These are phyloP conservation scores for Paralvinella palmiformis DNA, from an alignment of 1,140 invertebrate genomes.

Conservation along the genomic window DNA sequence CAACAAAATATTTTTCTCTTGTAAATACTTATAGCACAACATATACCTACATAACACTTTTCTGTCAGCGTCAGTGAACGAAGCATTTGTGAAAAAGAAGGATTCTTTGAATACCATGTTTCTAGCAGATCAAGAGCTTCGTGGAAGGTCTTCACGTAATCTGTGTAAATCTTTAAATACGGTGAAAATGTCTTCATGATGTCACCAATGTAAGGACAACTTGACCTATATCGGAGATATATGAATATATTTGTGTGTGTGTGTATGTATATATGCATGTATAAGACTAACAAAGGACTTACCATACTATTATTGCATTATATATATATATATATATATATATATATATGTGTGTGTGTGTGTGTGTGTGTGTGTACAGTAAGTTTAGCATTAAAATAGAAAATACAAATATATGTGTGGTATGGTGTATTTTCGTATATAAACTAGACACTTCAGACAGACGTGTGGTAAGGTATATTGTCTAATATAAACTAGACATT, in stretches of 20 bases:
- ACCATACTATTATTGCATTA: no score
- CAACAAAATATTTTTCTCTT: background rate
- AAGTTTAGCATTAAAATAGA: no score
- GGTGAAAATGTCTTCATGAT: conserved; percentile 61
- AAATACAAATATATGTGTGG: no score
- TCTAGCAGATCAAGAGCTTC: conserved; percentile 57
- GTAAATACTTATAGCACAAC: background rate
- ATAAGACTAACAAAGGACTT: background rate
- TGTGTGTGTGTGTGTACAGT: no score
- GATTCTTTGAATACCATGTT: conserved; percentile 52
- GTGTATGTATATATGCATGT: background rate
- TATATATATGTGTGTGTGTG: no score
- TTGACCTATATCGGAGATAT: background rate
- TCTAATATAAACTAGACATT: no score
- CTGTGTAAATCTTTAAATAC: conserved; percentile 62
- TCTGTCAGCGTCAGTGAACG: conserved; percentile 53
- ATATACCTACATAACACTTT: background rate
- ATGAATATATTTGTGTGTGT: background rate
- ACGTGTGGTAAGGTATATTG: no score
- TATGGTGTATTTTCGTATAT: no score
- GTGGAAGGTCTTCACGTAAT: conserved; percentile 63
- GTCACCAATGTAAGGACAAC: conserved; percentile 52
- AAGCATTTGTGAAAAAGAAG: conserved; percentile 56
- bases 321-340: no score
- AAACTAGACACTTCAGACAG: no score